These are phyloP conservation scores for Calephelis virginiensis DNA, from an alignment of 1,140 invertebrate species.

Conservation along the genomic window DNA sequence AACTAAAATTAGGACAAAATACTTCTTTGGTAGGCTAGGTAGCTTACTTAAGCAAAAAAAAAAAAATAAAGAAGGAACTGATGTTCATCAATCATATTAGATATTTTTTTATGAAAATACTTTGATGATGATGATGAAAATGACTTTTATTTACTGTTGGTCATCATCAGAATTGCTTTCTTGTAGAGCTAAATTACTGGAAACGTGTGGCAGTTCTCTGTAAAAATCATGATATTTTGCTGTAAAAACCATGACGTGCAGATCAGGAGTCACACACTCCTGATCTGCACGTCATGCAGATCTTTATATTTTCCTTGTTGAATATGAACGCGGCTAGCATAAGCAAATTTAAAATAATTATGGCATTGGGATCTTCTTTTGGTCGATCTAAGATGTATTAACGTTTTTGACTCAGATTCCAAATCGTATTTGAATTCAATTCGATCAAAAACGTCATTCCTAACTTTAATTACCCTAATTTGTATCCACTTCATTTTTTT, in stretches of 20 bases:
- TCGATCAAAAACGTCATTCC: not conserved
- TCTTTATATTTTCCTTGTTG: not conserved
- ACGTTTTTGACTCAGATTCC: not conserved
- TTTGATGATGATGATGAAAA: no score
- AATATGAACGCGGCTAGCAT: not conserved
- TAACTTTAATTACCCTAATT: not conserved
- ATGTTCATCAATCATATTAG: not conserved
- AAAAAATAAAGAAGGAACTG: no score
- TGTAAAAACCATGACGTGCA: not conserved
- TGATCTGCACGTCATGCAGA: not conserved
- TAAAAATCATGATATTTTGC: not conserved
- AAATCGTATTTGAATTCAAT: not conserved
- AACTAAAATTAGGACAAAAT: no score
- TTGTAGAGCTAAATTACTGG: slow-evolving; percentile 2
- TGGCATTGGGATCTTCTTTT: not conserved
- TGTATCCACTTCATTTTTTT: not conserved
- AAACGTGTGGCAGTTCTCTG: not conserved
- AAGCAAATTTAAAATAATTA: not conserved
- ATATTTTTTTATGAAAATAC: not conserved
- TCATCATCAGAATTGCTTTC: not conserved
- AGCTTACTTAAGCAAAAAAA: no score
- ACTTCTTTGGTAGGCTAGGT: no score
- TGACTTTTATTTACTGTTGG: not conserved
- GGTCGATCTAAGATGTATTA: not conserved
- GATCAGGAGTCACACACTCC: no score